phyloP scores from a whole-genome alignment of 2,797 vertebrate genomes.

The Gallinago nigripennis region DNA sequence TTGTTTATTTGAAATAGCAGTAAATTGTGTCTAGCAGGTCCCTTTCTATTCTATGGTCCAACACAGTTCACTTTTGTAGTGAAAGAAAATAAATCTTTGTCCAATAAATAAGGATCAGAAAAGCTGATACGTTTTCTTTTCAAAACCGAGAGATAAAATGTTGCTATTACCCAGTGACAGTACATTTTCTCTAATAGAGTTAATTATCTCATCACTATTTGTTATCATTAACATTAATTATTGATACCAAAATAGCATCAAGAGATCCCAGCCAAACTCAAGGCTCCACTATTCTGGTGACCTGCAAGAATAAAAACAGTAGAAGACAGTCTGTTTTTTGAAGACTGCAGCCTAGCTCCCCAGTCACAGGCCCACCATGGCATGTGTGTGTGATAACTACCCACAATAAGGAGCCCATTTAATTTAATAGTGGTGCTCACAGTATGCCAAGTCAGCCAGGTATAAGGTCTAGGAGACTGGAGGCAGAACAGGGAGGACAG shows the following conservation, averaged over 20 bases:
- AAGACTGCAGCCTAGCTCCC: neutral
- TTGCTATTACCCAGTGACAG: neutral
- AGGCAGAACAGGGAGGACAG: neutral
- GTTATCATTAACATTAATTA: conserved; percentile 26
- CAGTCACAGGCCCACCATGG: neutral
- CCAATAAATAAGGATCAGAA: neutral
- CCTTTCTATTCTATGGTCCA: neutral
- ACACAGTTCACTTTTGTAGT: neutral
- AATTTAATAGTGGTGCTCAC: neutral
- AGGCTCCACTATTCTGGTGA: neutral
- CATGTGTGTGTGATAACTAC: neutral
- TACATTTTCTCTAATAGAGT: conserved; percentile 19
- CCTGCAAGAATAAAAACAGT: neutral
- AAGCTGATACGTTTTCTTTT: neutral
- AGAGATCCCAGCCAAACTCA: neutral
- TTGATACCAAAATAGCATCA: neutral
- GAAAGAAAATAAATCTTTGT: neutral
- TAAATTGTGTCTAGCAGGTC: neutral
- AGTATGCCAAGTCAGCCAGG: neutral
- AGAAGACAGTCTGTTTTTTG: neutral
- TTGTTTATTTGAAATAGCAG: neutral
- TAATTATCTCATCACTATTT: conserved; percentile 24
- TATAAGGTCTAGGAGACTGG: neutral
- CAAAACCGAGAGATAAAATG: neutral
- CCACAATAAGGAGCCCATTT: neutral